Evolutionary conservation across 1,140 invertebrate genomes (phyloP), one percentile per base, ranked within the genome.

Genomic region (Drosophila albomicans): DNA sequence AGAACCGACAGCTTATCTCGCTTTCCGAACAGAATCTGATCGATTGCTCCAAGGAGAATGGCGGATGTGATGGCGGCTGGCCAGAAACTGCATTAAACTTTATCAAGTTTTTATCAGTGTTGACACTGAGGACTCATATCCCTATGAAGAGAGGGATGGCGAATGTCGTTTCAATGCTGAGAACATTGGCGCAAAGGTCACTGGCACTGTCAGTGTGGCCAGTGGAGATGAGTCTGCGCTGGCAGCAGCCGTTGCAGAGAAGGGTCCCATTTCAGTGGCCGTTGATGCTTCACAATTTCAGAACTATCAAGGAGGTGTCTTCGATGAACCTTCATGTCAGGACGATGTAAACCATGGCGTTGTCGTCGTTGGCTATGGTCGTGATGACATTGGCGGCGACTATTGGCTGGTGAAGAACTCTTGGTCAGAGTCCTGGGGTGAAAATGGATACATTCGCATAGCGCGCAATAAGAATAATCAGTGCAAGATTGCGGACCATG

Each of bases 331-430:
- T 96, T 3, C 56, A 0, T 97, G 97, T 84, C 94, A 94, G 38
- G 16, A 8, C 1, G 81, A 93, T 2, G 90, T 54, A 0, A 45
- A 67, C 98, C 6, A 92, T 97, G 3, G 94, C 95, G 63, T 91
- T 3, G 57, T 88, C 5, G 52, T 92, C 2, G 96, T 98, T 48
- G 97, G 98, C 38, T 98, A 97, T 92, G 72, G 66, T 4, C 65
- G 11, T 3, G 59, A 80, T 62, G 13, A 30, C 0, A 16, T 7
- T 3, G 94, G 93, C 3, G 52, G 66, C 7, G 93, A 94, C 56
- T 96, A 95, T 88, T 96, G 95, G 95, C 81, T 96, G 10, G 93
- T 96, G 11, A 96, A 96, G 87, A 96, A 96, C 91, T 93, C 91
- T 0, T 94, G 93, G 93, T 93, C 93, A 3, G 51, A 45, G 4